A percentile compares a stretch with the other conserved stretches of the same genome.
These are phyloP conservation scores for Torymus auratus DNA, from an alignment of 2,888 invertebrate genomes.

Conservation along the genomic window DNA sequence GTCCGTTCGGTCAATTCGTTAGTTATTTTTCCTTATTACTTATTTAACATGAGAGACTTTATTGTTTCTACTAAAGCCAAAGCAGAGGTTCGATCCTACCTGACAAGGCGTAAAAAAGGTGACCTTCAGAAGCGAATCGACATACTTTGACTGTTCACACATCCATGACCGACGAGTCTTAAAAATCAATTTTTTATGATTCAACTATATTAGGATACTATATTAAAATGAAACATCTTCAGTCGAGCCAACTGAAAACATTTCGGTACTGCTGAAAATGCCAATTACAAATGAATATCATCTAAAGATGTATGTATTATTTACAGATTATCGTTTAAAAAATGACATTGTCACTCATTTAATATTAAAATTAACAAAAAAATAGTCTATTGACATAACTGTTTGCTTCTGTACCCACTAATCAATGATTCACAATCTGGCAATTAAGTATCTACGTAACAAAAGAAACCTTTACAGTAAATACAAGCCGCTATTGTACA, in stretches of 20 bases:
- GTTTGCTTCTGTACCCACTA: too few relatives aligned
- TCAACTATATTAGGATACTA: slow-evolving; percentile 1
- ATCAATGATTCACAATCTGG: too few relatives aligned
- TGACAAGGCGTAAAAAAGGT: slow-evolving; percentile 12
- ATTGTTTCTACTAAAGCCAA: slow-evolving; percentile 19
- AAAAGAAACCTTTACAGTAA: slow-evolving; percentile 7
- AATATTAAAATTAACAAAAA: slow-evolving; percentile 9
- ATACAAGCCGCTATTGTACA: background rate
- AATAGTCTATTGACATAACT: too few relatives aligned
- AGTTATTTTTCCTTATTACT: background rate
- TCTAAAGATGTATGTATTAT: slow-evolving; percentile 10
- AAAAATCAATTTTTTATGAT: slow-evolving; percentile 46
- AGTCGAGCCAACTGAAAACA: too few relatives aligned
- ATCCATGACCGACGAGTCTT: slow-evolving; percentile 25
- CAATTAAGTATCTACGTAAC: too few relatives aligned
- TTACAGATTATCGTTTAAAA: slow-evolving; percentile 10
- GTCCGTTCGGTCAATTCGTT: slow-evolving; percentile 15
- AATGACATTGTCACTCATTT: background rate
- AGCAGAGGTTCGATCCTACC: slow-evolving; percentile 17
- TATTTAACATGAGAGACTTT: slow-evolving; percentile 9
- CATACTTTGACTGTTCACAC: slow-evolving; percentile 32
- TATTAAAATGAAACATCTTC: background rate
- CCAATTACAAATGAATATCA: background rate
- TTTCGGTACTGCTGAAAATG: background rate
- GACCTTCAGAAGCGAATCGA: slow-evolving; percentile 19